Conservation (phyloP, 2,888 invertebrate species). For the Trilocha varians region DNA sequence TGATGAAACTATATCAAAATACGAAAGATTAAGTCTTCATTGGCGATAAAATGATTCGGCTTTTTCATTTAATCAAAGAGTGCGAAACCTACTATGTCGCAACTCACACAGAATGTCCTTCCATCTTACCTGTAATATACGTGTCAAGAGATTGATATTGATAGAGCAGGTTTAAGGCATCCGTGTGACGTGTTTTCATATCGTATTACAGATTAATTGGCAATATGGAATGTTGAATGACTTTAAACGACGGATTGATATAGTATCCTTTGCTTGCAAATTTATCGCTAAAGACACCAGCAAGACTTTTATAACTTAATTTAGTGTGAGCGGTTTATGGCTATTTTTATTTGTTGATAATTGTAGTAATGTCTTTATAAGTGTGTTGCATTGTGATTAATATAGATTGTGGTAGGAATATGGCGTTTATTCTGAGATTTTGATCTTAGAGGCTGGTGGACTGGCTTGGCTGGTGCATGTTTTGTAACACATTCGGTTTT, state of each 20-base stretch:
- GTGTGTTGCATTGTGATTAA: background rate
- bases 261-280: background rate
- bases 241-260: conserved; percentile 20
- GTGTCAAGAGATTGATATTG: conserved; percentile 41
- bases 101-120: background rate
- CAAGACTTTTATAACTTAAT: background rate
- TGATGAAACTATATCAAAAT: too few species aligned
- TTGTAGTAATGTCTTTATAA: background rate
- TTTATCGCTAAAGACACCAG: background rate
- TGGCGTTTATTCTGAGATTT: too few species aligned
- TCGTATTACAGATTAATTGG: conserved; percentile 34
- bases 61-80: too few species aligned
- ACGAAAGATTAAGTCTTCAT: too few species aligned
- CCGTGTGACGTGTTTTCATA: conserved; percentile 25
- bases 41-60: too few species aligned
- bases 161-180: conserved; percentile 27
- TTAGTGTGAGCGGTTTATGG: background rate
- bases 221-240: conserved; percentile 32
- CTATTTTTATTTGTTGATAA: background rate
- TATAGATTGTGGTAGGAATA: too few species aligned
- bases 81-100: too few species aligned
- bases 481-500: too few species aligned
- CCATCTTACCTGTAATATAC: conserved; percentile 23
- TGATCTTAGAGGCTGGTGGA: too few species aligned
- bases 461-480: too few species aligned